Evolutionary conservation across 2,888 invertebrate genomes (phyloP).

Genomic region (Protophormia terraenovae): DNA sequence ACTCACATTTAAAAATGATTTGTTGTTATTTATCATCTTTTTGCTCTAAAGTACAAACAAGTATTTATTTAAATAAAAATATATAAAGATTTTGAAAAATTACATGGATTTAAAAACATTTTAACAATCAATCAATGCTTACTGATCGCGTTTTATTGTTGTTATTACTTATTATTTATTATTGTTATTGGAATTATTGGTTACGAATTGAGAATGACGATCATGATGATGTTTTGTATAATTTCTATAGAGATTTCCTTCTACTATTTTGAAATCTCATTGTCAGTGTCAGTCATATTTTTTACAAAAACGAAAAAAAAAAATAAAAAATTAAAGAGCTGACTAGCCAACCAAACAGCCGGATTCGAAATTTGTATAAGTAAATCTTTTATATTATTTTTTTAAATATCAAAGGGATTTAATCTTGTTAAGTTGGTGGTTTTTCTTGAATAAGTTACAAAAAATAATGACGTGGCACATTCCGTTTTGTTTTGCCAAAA

Average conservation of each 20-base stretch:
- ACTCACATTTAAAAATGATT: conserved; percentile 19
- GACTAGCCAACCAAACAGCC: neutral
- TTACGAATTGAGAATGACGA: conserved; percentile 31
- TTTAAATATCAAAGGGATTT: conserved; percentile 33
- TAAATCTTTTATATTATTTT: too few relatives aligned
- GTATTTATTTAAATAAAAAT: neutral
- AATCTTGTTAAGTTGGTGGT: conserved; percentile 56
- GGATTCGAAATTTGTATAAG: too few relatives aligned
- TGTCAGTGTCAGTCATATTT: conserved; percentile 63
- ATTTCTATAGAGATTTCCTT: conserved; percentile 53
- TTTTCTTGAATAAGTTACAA: conserved; percentile 75
- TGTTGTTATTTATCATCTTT: conserved; percentile 40
- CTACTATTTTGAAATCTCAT: conserved; percentile 64
- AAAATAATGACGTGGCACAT: conserved; percentile 80
- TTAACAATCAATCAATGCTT: conserved; percentile 67
- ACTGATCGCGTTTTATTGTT: conserved; percentile 59
- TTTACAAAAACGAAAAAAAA: neutral
- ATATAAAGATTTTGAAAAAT: conserved; percentile 62
- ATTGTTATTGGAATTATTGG: conserved; percentile 15
- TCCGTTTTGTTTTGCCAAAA: conserved; percentile 70
- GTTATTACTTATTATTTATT: conserved; percentile 25
- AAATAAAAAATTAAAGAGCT: too few relatives aligned
- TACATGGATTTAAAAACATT: conserved; percentile 66
- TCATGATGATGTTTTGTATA: conserved; percentile 28
- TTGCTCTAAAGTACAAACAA: conserved; percentile 1